These are phyloP conservation scores for Unio delphinus DNA, from an alignment of 2,888 invertebrate species.

Conservation along the genomic window DNA sequence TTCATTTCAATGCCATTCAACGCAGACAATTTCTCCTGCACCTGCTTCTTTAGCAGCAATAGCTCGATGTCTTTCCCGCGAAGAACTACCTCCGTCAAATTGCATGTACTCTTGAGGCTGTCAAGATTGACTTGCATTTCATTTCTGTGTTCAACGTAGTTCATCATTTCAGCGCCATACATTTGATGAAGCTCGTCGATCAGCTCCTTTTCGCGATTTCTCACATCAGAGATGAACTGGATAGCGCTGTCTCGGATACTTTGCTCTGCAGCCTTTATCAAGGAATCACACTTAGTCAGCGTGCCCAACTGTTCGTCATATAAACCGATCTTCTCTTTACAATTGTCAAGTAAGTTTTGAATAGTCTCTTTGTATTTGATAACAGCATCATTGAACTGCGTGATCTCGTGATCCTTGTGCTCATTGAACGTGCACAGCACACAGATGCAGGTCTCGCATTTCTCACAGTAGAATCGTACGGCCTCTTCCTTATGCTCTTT, in stretches of 20 bases:
- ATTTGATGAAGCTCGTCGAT: slow-evolving; percentile 68
- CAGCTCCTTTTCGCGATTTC: slow-evolving; percentile 67
- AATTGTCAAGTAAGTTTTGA: slow-evolving; percentile 60
- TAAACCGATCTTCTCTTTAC: slow-evolving; percentile 65
- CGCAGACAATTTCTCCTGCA: slow-evolving; percentile 68
- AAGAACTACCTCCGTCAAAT: slow-evolving; percentile 70
- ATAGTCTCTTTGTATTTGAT: slow-evolving; percentile 70
- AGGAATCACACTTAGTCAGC: slow-evolving; percentile 62
- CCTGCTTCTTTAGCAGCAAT: slow-evolving; percentile 70
- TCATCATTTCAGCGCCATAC: slow-evolving; percentile 69
- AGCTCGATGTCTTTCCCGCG: slow-evolving; percentile 72
- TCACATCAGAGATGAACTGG: slow-evolving; percentile 68
- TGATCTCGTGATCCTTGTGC: slow-evolving; percentile 69
- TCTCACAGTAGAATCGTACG: slow-evolving; percentile 72
- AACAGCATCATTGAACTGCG: slow-evolving; percentile 69
- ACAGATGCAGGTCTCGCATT: slow-evolving; percentile 71
- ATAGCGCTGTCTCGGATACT: slow-evolving; percentile 68
- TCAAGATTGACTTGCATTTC: slow-evolving; percentile 67
- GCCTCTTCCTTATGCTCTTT: slow-evolving; percentile 70
- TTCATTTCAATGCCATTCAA: slow-evolving; percentile 64
- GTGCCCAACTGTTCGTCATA: slow-evolving; percentile 65
- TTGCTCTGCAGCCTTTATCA: slow-evolving; percentile 68
- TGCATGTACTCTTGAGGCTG: slow-evolving; percentile 70
- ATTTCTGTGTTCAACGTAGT: slow-evolving; percentile 63
- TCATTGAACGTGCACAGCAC: slow-evolving; percentile 72